Conservation (phyloP, 1,140 invertebrate species). For the Tribolium castaneum region DNA sequence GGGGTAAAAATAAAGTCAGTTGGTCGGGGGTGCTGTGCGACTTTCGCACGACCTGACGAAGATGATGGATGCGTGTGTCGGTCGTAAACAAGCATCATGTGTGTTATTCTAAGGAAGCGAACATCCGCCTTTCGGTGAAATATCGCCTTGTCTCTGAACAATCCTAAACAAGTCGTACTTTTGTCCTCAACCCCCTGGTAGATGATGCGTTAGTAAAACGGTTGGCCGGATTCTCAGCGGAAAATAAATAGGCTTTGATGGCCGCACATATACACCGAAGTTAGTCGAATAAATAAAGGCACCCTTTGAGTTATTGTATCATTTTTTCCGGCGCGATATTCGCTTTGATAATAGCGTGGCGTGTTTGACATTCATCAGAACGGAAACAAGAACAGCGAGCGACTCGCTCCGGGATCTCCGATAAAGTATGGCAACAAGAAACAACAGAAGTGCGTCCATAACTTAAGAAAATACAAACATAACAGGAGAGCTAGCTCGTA, state of each 20-base stretch:
- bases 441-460: conserved; percentile 33
- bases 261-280: conserved; percentile 51
- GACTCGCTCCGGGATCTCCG: conserved; percentile 7
- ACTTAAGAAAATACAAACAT: conserved; percentile 35
- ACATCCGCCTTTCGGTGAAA: conserved; percentile 61
- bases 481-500: conserved; percentile 22
- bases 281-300: conserved; percentile 50
- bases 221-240: conserved; percentile 56
- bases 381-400: background rate
- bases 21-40: background rate
- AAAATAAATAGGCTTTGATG: conserved; percentile 61
- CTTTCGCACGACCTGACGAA: conserved; percentile 53
- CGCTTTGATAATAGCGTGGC: background rate
- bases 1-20: background rate
- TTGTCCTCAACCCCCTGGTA: conserved; percentile 59
- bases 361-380: conserved; percentile 6
- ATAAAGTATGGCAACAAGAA: conserved; percentile 33
- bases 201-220: conserved; percentile 62
- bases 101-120: conserved; percentile 62
- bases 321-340: conserved; percentile 19
- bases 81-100: conserved; percentile 60
- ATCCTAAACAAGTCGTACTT: conserved; percentile 62
- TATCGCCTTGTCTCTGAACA: conserved; percentile 61
- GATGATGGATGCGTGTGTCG: conserved; percentile 58
- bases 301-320: conserved; percentile 38